These are phyloP conservation scores for Poliocrania exsul DNA, from an alignment of 2,797 vertebrate species.

Conservation along the genomic window DNA sequence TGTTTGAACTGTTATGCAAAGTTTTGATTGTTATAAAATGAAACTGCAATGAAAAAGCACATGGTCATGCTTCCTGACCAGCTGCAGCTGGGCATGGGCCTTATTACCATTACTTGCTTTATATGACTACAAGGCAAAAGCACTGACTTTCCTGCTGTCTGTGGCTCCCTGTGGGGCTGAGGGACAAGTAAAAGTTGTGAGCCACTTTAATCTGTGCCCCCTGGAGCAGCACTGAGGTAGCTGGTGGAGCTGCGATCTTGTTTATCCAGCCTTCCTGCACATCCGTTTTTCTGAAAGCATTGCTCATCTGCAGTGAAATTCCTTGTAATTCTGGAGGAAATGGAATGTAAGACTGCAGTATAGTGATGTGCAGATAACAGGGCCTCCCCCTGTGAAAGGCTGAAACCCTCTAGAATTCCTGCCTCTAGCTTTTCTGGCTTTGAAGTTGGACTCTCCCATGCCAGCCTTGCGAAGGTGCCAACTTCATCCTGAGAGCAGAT, in stretches of 20 bases:
- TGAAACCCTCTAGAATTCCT: not conserved
- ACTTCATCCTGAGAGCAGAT: not conserved
- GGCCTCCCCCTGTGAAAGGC: not conserved
- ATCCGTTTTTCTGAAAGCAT: not conserved
- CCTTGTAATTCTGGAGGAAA: not conserved
- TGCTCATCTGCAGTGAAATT: not conserved
- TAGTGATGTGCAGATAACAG: not conserved
- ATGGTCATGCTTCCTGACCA: not conserved
- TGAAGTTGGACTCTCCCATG: rapidly evolving
- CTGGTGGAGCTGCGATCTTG: not conserved
- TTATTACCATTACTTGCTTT: not conserved
- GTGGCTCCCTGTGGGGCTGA: not conserved
- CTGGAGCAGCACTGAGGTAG: not conserved
- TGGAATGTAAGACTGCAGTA: not conserved
- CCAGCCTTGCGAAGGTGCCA: not conserved
- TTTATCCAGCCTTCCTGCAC: not conserved
- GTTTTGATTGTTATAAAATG: not conserved
- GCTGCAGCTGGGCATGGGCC: not conserved
- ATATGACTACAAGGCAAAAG: not conserved
- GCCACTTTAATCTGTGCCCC: not conserved
- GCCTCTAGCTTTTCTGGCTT: not conserved
- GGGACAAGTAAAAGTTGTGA: not conserved
- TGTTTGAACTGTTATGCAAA: not conserved
- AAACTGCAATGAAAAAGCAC: not conserved
- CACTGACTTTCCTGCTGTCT: not conserved